Conservation (phyloP, 2,888 invertebrate genomes). For the Coelopa pilipes region DNA sequence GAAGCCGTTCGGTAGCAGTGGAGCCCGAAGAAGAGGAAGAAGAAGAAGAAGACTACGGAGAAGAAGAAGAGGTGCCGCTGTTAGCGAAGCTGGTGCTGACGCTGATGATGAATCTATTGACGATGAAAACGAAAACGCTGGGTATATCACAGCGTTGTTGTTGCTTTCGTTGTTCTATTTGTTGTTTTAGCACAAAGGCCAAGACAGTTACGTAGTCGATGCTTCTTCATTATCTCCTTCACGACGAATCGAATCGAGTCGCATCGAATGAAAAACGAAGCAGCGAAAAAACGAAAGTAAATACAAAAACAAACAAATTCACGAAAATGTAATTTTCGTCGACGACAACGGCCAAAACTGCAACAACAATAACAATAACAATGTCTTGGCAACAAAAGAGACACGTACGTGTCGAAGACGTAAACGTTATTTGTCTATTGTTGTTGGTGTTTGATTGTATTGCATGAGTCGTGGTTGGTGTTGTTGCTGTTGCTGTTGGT, state of each 20-base stretch:
- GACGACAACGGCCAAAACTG: not conserved
- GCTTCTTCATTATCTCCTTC: not conserved
- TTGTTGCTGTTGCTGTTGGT: slow-evolving; percentile 13
- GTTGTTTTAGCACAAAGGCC: not conserved
- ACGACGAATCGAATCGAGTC: not conserved
- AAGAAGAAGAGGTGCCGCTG: not conserved
- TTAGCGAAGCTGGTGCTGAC: slow-evolving; percentile 9
- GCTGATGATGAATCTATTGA: not conserved
- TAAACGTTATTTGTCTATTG: slow-evolving; percentile 12
- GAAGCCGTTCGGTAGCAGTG: too few species aligned
- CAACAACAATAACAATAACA: not conserved
- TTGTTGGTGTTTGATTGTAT: too few species aligned
- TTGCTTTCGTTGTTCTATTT: not conserved
- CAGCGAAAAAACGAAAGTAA: slow-evolving; percentile 5
- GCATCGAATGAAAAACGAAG: not conserved
- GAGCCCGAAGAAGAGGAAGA: not conserved
- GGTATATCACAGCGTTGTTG: not conserved
- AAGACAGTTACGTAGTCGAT: slow-evolving; percentile 6
- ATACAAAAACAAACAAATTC: not conserved
- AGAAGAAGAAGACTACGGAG: not conserved
- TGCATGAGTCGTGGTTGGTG: too few species aligned
- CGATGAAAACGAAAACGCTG: too few species aligned
- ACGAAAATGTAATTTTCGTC: not conserved
- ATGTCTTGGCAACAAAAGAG: not conserved
- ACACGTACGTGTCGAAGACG: not conserved